phyloP scores from a whole-genome alignment of 2,113 vertebrate species.

The Callithrix jacchus region DNA sequence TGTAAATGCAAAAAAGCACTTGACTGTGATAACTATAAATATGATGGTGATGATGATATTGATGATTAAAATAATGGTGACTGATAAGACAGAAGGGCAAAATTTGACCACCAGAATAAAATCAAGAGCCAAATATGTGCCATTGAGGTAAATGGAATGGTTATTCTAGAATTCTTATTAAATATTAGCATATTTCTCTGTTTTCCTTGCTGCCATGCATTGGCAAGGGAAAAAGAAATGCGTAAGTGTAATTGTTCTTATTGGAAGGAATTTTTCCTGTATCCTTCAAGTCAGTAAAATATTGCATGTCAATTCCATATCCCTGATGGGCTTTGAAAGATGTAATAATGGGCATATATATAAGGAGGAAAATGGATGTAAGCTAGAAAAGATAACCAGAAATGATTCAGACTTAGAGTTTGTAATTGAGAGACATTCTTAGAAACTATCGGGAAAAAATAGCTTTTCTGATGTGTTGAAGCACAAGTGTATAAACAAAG shows the following conservation, averaged over 20 bases:
- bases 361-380: slow-evolving; percentile 45
- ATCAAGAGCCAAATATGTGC: neutral
- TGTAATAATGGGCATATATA: slow-evolving; percentile 47
- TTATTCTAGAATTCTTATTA: slow-evolving; percentile 26
- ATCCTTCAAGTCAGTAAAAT: slow-evolving; percentile 61
- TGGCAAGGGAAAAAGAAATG: slow-evolving; percentile 40
- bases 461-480: slow-evolving; percentile 63
- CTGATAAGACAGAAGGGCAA: slow-evolving; percentile 2
- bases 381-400: slow-evolving; percentile 58
- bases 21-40: neutral
- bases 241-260: slow-evolving; percentile 36
- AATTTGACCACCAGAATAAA: slow-evolving; percentile 24
- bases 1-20: neutral
- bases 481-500: slow-evolving; percentile 72
- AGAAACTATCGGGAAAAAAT: slow-evolving; percentile 57
- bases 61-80: neutral
- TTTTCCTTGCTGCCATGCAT: neutral
- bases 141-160: neutral
- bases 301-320: slow-evolving; percentile 39
- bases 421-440: slow-evolving; percentile 72
- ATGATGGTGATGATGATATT: neutral
- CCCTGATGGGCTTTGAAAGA: slow-evolving; percentile 56
- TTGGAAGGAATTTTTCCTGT: slow-evolving; percentile 29
- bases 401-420: slow-evolving; percentile 56
- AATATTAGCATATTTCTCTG: slow-evolving; percentile 13